Conservation (phyloP, 2,113 vertebrate genomes). For the Podilymbus podiceps region DNA sequence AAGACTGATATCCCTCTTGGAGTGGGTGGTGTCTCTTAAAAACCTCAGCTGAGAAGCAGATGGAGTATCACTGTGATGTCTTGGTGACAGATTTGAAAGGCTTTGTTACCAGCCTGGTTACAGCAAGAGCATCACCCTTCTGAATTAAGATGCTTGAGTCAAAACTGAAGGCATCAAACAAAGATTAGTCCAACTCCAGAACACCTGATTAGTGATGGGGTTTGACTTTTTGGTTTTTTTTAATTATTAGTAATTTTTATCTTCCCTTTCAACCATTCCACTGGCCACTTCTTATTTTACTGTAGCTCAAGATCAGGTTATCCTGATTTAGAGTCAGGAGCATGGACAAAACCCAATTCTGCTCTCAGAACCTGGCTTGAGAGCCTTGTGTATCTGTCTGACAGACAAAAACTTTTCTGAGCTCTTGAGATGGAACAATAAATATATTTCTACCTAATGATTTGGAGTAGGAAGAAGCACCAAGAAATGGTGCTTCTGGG, state of each 20-base stretch:
- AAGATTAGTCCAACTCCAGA: not conserved
- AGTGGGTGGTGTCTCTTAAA: not conserved
- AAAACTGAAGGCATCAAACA: not conserved
- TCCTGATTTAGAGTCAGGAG: not conserved
- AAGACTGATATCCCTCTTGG: not conserved
- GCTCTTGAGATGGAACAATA: not conserved
- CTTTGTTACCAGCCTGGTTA: not conserved
- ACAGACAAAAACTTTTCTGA: not conserved
- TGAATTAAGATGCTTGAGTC: not conserved
- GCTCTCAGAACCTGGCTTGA: not conserved
- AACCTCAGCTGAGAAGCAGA: constrained; percentile 1
- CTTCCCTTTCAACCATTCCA: not conserved
- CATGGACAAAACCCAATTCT: not conserved
- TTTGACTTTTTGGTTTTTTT: not conserved
- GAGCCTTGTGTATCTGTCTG: fast-evolving
- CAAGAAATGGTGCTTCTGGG: not conserved
- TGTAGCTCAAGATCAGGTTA: not conserved
- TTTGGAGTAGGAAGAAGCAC: not conserved
- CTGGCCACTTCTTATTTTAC: not conserved
- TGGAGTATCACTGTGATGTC: not conserved
- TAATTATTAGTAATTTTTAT: not conserved
- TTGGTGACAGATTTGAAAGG: not conserved
- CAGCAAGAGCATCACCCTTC: not conserved
- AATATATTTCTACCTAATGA: not conserved
- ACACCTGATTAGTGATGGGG: not conserved